Conservation (phyloP, 2,888 invertebrate species). For the Miltochrista miniata region DNA sequence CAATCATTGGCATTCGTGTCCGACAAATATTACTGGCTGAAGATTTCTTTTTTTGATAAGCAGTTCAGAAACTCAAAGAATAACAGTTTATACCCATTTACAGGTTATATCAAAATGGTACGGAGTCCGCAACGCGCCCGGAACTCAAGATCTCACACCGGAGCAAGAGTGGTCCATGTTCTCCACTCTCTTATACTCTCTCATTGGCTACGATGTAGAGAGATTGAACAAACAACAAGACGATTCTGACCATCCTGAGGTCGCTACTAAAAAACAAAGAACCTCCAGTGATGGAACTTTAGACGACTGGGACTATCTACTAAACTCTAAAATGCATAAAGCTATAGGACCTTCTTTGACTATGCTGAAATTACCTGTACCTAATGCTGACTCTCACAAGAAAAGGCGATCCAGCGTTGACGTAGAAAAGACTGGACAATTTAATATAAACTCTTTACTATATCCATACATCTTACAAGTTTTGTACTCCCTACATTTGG, state of each 20-base stretch:
- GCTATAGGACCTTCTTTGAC: conserved; percentile 69
- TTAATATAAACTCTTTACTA: conserved; percentile 86
- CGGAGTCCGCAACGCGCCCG: conserved; percentile 93
- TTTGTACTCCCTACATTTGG: conserved; percentile 91
- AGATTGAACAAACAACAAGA: conserved; percentile 77
- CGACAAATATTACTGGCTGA: no score
- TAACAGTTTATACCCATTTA: not conserved
- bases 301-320: conserved; percentile 92
- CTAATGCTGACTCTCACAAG: conserved; percentile 35
- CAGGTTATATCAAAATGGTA: conserved; percentile 92
- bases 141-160: conserved; percentile 89
- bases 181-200: conserved; percentile 79
- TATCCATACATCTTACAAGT: conserved; percentile 90
- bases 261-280: conserved; percentile 89
- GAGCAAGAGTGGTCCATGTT: conserved; percentile 93
- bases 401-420: conserved; percentile 36
- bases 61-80: no score
- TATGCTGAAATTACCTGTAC: conserved; percentile 64
- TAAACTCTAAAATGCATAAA: conserved; percentile 84
- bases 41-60: no score
- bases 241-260: conserved; percentile 68
- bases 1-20: no score
- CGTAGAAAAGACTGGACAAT: conserved; percentile 63
- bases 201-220: conserved; percentile 89
- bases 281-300: conserved; percentile 90